Conservation (phyloP, 2,797 vertebrate species). For the Acrossocheilus fasciatus region DNA sequence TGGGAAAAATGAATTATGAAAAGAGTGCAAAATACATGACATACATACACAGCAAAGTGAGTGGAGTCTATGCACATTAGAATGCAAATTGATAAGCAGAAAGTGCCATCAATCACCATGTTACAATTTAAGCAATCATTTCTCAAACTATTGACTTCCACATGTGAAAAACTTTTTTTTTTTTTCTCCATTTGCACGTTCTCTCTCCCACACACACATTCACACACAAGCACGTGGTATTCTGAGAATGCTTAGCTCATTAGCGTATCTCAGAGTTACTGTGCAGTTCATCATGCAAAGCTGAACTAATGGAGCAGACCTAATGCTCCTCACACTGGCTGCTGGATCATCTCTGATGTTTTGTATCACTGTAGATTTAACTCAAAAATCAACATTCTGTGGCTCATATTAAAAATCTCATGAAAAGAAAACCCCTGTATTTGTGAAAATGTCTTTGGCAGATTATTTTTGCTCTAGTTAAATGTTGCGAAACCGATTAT, state of each 20-base stretch:
- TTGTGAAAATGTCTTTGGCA: background rate
- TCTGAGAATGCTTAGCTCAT: slow-evolving; percentile 56
- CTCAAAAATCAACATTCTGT: slow-evolving; percentile 57
- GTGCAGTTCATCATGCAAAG: slow-evolving; percentile 57
- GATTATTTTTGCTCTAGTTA: background rate
- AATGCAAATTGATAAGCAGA: slow-evolving; percentile 1
- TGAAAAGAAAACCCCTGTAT: slow-evolving; percentile 1
- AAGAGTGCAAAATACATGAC: background rate
- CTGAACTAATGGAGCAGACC: slow-evolving; percentile 63
- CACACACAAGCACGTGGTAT: slow-evolving; percentile 32
- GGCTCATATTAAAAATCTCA: slow-evolving; percentile 31
- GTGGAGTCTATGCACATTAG: background rate
- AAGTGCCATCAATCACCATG: background rate
- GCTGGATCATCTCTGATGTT: slow-evolving; percentile 52
- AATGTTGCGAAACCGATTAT: background rate
- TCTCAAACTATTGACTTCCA: slow-evolving; percentile 30
- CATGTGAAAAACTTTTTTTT: background rate
- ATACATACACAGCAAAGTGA: background rate
- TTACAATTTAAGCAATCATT: background rate
- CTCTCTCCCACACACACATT: slow-evolving; percentile 16
- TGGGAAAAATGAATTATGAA: background rate
- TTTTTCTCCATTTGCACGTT: background rate
- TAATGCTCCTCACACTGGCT: slow-evolving; percentile 58
- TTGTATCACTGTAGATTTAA: slow-evolving; percentile 57
- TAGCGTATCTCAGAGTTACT: slow-evolving; percentile 58